A percentile compares a stretch with the other conserved stretches of the same genome.
These are phyloP conservation scores for Romanogobio albipinnatus DNA, from an alignment of 2,113 vertebrate species.

Conservation along the genomic window DNA sequence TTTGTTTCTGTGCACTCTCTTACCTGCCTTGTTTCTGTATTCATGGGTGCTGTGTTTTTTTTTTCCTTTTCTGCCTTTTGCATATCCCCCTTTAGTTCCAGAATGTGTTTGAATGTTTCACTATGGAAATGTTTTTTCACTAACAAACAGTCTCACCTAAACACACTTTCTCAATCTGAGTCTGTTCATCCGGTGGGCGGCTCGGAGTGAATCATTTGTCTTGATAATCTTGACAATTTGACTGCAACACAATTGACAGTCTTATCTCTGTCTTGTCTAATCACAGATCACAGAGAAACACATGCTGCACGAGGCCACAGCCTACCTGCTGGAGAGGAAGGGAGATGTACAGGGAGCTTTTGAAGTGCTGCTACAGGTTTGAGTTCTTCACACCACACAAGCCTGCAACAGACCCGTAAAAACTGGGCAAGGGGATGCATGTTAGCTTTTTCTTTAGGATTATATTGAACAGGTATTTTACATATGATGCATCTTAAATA, in stretches of 20 bases:
- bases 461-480: too few relatives aligned
- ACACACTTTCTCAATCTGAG: neutral
- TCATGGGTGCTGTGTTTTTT: neutral
- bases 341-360: slow-evolving; percentile 91
- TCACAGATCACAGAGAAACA: slow-evolving; percentile 86
- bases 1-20: neutral
- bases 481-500: too few relatives aligned
- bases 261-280: slow-evolving; percentile 29
- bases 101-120: slow-evolving; percentile 5
- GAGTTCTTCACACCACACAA: slow-evolving; percentile 15
- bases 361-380: slow-evolving; percentile 88
- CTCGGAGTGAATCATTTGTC: slow-evolving; percentile 8
- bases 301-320: slow-evolving; percentile 84
- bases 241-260: slow-evolving; percentile 22
- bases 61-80: neutral
- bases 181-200: neutral
- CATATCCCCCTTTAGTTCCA: neutral
- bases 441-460: too few relatives aligned
- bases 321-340: slow-evolving; percentile 90
- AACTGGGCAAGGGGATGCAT: neutral
- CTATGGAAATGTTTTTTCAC: neutral
- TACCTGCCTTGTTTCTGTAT: neutral
- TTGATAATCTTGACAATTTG: slow-evolving; percentile 12
- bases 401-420: neutral
- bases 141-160: slow-evolving; percentile 6